Evolutionary conservation across 2,113 vertebrate genomes (phyloP).

Genomic region (Jacana jacana): DNA sequence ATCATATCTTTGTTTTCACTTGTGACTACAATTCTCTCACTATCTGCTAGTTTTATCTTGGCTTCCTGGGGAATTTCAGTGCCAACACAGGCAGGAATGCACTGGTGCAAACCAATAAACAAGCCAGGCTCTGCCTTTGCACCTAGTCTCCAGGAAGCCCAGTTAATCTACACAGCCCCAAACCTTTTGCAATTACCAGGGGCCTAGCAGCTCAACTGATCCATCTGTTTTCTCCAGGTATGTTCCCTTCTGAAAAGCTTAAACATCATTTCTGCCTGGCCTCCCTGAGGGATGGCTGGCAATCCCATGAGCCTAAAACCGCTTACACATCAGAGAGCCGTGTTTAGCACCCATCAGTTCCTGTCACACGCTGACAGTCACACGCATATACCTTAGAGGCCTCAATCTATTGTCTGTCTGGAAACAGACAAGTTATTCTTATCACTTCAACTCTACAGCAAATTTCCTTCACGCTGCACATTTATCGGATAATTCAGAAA

Average conservation of each 20-base stretch:
- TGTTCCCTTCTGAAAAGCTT: not conserved
- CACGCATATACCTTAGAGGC: not conserved
- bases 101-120: not conserved
- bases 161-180: not conserved
- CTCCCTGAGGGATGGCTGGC: not conserved
- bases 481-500: conserved; percentile 19
- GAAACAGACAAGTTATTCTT: not conserved
- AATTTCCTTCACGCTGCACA: not conserved
- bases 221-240: not conserved
- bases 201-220: accelerated
- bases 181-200: accelerated
- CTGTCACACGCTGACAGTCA: not conserved
- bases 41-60: not conserved
- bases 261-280: not conserved
- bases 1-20: not conserved
- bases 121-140: not conserved
- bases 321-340: not conserved
- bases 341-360: not conserved
- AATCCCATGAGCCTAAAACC: not conserved
- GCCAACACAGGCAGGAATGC: not conserved
- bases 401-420: not conserved
- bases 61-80: not conserved
- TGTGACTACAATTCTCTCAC: not conserved
- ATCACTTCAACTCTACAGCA: not conserved
- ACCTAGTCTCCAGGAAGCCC: not conserved